A percentile compares a stretch with the other conserved stretches of the same genome.
phyloP scores from a whole-genome alignment of 1,140 invertebrate genomes.

The Pseudomyrmex sp. region DNA sequence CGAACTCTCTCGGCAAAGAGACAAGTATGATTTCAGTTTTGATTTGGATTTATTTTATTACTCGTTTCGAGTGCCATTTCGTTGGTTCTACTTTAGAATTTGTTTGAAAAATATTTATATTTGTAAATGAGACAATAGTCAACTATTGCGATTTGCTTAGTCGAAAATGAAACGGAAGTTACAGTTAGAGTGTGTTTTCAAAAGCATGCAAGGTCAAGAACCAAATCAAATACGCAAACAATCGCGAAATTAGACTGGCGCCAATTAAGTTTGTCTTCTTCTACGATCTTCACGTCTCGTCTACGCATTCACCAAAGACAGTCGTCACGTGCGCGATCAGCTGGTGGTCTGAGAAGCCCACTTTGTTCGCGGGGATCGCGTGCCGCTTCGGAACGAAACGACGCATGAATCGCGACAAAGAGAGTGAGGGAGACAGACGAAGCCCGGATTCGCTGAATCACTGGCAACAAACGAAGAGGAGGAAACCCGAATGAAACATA shows the following conservation, averaged over 20 bases:
- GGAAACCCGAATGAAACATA: constrained; percentile 47
- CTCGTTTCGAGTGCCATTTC: no score
- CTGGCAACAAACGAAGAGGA: background rate
- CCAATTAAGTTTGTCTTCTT: constrained; percentile 7
- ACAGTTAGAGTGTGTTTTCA: no score
- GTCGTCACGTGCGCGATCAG: constrained; percentile 42
- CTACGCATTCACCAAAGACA: constrained; percentile 4
- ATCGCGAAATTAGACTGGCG: background rate
- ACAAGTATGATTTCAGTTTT: background rate
- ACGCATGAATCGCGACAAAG: constrained; percentile 43
- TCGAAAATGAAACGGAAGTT: no score
- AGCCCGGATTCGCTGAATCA: constrained; percentile 40
- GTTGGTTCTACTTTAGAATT: no score
- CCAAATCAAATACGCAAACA: background rate
- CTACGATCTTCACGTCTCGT: background rate
- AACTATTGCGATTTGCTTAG: background rate
- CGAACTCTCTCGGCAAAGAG: background rate
- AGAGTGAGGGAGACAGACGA: constrained; percentile 32
- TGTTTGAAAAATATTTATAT: no score
- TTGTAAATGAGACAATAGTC: no score
- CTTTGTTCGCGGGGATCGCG: constrained; percentile 22
- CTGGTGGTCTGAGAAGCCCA: constrained; percentile 13
- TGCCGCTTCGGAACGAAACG: constrained; percentile 34
- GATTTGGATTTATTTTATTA: no score
- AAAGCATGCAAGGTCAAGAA: background rate